Evolutionary conservation across 2,113 vertebrate species (phyloP).

Genomic region (Tangachromis dhanisi): DNA sequence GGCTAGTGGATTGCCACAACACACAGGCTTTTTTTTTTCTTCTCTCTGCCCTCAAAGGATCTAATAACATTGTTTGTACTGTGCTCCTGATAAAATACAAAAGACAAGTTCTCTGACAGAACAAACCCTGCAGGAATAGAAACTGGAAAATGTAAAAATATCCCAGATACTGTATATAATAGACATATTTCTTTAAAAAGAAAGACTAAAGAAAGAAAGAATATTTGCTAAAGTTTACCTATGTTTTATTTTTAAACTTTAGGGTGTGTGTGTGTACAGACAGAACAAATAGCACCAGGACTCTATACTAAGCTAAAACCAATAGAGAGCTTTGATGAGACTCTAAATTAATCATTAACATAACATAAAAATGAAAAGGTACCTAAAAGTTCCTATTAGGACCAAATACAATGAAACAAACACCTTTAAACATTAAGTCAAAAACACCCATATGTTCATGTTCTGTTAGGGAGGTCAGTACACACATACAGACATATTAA

Average conservation of each 20-base stretch:
- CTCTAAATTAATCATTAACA: not conserved
- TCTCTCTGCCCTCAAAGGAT: slow-evolving; percentile 5
- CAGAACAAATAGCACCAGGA: not conserved
- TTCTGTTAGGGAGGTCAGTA: not conserved
- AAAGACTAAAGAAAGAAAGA: not conserved
- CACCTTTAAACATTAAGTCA: not conserved
- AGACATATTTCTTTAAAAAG: not conserved
- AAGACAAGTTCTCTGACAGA: not conserved
- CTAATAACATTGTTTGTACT: slow-evolving; percentile 28
- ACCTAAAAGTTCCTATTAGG: not conserved
- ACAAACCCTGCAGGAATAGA: not conserved
- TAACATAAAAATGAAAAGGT: not conserved
- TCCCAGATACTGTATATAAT: not conserved
- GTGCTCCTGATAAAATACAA: slow-evolving; percentile 17
- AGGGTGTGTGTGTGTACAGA: not conserved
- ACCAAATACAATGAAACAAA: not conserved
- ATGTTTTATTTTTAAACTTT: not conserved
- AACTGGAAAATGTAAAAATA: not conserved
- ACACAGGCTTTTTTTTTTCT: not conserved
- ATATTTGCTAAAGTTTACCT: rapidly evolving
- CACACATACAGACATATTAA: not conserved
- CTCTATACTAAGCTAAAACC: not conserved
- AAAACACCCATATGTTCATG: not conserved
- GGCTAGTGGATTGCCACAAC: not conserved
- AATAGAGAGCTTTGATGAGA: not conserved